Evolutionary conservation across 2,113 vertebrate species (phyloP).

Genomic region (Bagarius yarrelli): DNA sequence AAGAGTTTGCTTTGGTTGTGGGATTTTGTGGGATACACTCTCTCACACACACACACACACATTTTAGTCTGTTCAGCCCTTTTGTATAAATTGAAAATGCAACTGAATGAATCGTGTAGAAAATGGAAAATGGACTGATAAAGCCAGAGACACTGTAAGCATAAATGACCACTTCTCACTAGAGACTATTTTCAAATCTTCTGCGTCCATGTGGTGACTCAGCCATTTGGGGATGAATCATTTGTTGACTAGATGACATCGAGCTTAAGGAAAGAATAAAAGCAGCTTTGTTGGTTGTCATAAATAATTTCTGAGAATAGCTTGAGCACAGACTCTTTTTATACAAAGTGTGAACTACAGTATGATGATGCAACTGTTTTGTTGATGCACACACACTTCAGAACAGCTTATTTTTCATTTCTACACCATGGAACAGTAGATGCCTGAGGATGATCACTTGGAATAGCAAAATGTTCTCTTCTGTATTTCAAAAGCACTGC

Average conservation of each 20-base stretch:
- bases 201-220: slow-evolving; percentile 44
- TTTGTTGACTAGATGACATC: slow-evolving; percentile 45
- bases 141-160: neutral
- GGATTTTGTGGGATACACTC: neutral
- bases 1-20: neutral
- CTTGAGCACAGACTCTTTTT: neutral
- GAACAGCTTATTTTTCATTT: slow-evolving; percentile 26
- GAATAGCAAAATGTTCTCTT: slow-evolving; percentile 42
- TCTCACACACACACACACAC: neutral
- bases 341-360: slow-evolving; percentile 5
- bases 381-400: slow-evolving; percentile 29
- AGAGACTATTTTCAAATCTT: slow-evolving; percentile 28
- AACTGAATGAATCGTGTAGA: slow-evolving; percentile 25
- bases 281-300: slow-evolving; percentile 46
- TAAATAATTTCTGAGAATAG: slow-evolving; percentile 37
- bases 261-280: slow-evolving; percentile 40
- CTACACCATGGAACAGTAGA: neutral
- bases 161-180: slow-evolving; percentile 16
- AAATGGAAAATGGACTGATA: slow-evolving; percentile 29
- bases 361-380: slow-evolving; percentile 29
- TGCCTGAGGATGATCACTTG: neutral
- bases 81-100: slow-evolving; percentile 15
- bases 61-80: neutral
- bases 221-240: slow-evolving; percentile 34
- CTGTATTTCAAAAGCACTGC: slow-evolving; percentile 60